A percentile compares a stretch with the other conserved stretches of the same genome.
Conservation (phyloP, 2,888 invertebrate species). For the Apamea epomidion region DNA sequence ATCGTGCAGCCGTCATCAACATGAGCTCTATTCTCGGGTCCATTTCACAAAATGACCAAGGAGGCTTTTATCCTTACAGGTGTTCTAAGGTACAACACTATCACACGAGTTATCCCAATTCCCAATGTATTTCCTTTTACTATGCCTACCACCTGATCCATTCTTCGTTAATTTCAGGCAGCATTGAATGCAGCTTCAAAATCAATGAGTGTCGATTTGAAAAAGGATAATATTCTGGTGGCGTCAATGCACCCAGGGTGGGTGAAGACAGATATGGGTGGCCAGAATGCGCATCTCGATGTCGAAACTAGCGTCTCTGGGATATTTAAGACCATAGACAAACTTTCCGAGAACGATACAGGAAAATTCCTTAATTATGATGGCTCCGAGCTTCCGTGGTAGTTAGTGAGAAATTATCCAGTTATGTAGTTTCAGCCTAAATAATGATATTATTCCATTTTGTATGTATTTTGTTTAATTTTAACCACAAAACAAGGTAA, state of each 20-base stretch:
- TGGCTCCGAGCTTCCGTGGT: slow-evolving; percentile 94
- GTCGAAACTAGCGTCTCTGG: slow-evolving; percentile 92
- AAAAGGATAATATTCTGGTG: slow-evolving; percentile 93
- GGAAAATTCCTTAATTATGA: slow-evolving; percentile 95
- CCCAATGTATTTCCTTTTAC: not conserved
- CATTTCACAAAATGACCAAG: slow-evolving; percentile 93
- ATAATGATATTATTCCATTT: slow-evolving; percentile 23
- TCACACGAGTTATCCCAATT: not conserved
- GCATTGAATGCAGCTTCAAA: slow-evolving; percentile 96
- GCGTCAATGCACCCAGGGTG: slow-evolving; percentile 96
- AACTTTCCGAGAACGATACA: slow-evolving; percentile 92
- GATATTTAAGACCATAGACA: slow-evolving; percentile 92
- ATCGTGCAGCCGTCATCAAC: slow-evolving; percentile 94
- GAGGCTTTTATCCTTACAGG: slow-evolving; percentile 96
- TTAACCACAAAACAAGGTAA: not conserved
- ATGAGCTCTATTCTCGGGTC: slow-evolving; percentile 96
- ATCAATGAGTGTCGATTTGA: slow-evolving; percentile 95
- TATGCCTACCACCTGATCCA: not conserved
- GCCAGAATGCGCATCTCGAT: slow-evolving; percentile 94
- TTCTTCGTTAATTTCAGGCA: slow-evolving; percentile 88
- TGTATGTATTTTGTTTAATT: slow-evolving; percentile 6
- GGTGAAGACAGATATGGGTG: slow-evolving; percentile 98
- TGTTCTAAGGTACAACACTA: slow-evolving; percentile 93
- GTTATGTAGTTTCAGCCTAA: not conserved
- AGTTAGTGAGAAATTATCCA: slow-evolving; percentile 58